phyloP scores from a whole-genome alignment of 2,797 vertebrate species.

The Sebastes elongatus region DNA sequence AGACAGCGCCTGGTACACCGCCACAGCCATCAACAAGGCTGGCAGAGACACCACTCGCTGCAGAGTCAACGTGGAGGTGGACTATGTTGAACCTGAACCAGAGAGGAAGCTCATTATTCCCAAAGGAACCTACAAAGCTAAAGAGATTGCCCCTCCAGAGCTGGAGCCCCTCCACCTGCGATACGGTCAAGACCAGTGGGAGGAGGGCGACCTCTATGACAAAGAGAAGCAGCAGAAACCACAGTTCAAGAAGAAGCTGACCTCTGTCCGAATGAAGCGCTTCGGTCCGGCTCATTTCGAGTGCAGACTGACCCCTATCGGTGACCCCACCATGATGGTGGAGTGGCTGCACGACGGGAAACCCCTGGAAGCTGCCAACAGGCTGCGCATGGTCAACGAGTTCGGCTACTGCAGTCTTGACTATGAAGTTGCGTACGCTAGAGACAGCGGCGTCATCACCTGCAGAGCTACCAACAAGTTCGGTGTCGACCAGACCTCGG shows the following conservation, averaged over 20 bases:
- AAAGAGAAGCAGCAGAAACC: constrained; percentile 99
- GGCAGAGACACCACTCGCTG: constrained; percentile 97
- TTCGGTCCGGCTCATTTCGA: constrained; percentile 97
- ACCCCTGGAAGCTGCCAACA: constrained; percentile 94
- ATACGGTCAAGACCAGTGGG: constrained; percentile 98
- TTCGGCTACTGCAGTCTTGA: constrained; percentile 99
- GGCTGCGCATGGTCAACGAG: constrained; percentile 96
- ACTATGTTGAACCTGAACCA: constrained; percentile 89
- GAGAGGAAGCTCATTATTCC: constrained; percentile 94
- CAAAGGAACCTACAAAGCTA: constrained; percentile 96
- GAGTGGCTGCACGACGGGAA: constrained; percentile 98
- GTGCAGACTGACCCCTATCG: constrained; percentile 96
- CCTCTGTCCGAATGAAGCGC: constrained; percentile 92
- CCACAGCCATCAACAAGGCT: constrained; percentile 98
- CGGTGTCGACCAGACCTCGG: constrained; percentile 93
- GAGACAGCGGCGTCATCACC: constrained; percentile 96
- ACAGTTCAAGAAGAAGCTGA: constrained; percentile 97
- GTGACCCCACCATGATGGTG: constrained; percentile 95
- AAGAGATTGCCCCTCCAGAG: constrained; percentile 95
- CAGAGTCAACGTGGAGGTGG: constrained; percentile 96
- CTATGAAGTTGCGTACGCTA: constrained; percentile 93
- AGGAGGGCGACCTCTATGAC: constrained; percentile 98
- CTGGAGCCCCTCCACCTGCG: constrained; percentile 94
- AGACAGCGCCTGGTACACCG: constrained; percentile 98
- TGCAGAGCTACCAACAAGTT: constrained; percentile 97